Conservation (phyloP, 2,113 vertebrate genomes). For the Stigmatopora nigra region DNA sequence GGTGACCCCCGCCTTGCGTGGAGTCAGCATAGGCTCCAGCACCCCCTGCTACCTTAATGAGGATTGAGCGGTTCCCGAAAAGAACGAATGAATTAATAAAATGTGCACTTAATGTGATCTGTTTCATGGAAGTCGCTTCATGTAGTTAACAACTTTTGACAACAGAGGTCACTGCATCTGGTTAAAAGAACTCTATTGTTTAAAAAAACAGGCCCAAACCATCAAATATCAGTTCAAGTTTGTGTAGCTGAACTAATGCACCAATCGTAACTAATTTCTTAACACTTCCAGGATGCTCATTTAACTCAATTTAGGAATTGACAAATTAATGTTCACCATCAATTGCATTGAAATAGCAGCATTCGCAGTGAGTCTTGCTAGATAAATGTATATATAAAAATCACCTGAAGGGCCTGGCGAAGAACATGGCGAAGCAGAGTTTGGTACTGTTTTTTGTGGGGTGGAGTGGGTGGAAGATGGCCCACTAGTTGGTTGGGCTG, state of each 20-base stretch:
- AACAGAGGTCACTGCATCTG: not conserved
- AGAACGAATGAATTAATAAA: no score
- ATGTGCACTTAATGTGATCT: not conserved
- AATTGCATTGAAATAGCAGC: no score
- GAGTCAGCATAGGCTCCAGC: no score
- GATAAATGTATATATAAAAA: no score
- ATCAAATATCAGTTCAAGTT: not conserved
- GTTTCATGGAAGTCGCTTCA: not conserved
- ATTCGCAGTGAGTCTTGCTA: no score
- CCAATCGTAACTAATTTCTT: no score
- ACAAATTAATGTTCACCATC: no score
- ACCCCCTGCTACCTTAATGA: no score
- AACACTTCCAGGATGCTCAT: no score
- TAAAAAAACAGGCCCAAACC: not conserved
- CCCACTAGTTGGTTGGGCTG: slow-evolving; percentile 65
- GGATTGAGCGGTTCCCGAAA: no score
- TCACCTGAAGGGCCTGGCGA: slow-evolving; percentile 70
- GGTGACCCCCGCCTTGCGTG: no score
- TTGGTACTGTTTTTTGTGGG: slow-evolving; percentile 73
- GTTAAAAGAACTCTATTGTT: not conserved
- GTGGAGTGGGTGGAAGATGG: slow-evolving; percentile 84
- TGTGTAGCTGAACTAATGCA: not conserved
- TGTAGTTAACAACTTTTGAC: not conserved
- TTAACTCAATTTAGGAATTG: no score
- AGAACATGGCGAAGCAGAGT: slow-evolving; percentile 77